Evolutionary conservation across 2,113 vertebrate species (phyloP).

Genomic region (Campylomormyrus tamandua): DNA sequence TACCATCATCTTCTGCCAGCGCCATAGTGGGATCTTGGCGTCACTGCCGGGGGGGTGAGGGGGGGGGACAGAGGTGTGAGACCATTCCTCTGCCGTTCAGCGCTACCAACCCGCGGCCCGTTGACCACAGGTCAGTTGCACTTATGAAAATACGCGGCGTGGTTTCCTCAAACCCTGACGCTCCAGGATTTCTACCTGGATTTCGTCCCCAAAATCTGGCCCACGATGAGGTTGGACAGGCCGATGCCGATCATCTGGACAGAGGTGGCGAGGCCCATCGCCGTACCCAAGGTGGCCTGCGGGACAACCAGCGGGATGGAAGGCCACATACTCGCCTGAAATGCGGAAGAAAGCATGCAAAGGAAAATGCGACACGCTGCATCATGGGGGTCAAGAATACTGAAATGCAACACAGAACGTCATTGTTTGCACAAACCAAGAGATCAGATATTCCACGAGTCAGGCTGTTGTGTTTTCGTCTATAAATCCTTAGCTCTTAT

Average conservation of each 20-base stretch:
- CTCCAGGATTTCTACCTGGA: conserved; percentile 50
- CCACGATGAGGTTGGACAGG: conserved; percentile 67
- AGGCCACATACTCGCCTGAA: conserved; percentile 72
- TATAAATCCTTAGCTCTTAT: conserved; percentile 20
- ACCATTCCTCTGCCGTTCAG: neutral
- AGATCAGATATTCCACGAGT: conserved; percentile 2
- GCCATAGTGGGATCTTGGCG: conserved; percentile 66
- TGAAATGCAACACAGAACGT: neutral
- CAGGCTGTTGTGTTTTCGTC: neutral
- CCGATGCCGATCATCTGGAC: conserved; percentile 70
- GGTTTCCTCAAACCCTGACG: neutral
- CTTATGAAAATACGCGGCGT: neutral
- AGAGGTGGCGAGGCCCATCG: conserved; percentile 69
- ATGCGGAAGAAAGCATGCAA: neutral
- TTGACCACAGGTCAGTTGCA: neutral
- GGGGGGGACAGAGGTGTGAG: neutral
- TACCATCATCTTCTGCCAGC: conserved; percentile 72
- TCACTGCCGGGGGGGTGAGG: conserved; percentile 44
- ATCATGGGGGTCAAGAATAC: neutral
- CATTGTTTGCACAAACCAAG: neutral
- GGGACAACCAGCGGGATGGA: conserved; percentile 71
- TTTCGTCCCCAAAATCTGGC: conserved; percentile 65
- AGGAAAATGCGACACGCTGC: neutral
- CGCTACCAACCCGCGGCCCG: neutral
- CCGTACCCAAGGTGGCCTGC: conserved; percentile 67